Base-by-base conservation (phyloP, 2,113 vertebrate genomes). In the Mesocricetus auratus region DNA sequence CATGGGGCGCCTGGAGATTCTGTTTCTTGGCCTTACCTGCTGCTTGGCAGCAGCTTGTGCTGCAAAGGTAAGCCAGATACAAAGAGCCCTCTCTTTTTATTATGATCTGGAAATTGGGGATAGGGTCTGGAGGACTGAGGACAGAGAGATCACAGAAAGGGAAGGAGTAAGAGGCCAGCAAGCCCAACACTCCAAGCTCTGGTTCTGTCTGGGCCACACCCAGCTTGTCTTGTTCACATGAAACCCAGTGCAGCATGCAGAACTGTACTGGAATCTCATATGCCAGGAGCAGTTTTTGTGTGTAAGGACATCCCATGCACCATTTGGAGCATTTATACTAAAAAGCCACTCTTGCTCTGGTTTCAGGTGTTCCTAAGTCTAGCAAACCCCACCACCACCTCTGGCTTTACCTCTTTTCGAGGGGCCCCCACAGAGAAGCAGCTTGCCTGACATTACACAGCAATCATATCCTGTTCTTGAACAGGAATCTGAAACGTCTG, bases 1-100 rank as follows among this genome's bases (percentile, higher is more conserved):
- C 95, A 99, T 99, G 99, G 97, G 78, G 47, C 98, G 19, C 95
- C 97, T 99, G 97, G 97, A 95, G 89, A 86, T 98, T 95, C 66
- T 99, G 26, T 85, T 73, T 73, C 60, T 98, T 39, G 88, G 98
- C 42, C 96, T 99, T 10, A 50, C 98, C 90, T 98, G 97, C 36
- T 98, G 96, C 95, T 93, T 99, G 17, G 98, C 98, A 13, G 96
- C 85, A 31, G 98, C 97, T 4, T 94, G 97, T 29, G 98, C 98
- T 0, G 66, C 98, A 0, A 98, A 98, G 0, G 99, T 99, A 97
- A 98, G 98, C 19, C 17, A n/a, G 2, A 33, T n/a, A n/a, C n/a
- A n/a, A n/a, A n/a, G n/a, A 11, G 42, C 11, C 22, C 24, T 88
- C 68, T 56, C 36, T 56, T 89, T 89, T 39, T 50, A 56, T 5